A percentile compares a stretch with the other conserved stretches of the same genome.
Conservation (phyloP, 2,888 invertebrate genomes). For the Troilus luridus region DNA sequence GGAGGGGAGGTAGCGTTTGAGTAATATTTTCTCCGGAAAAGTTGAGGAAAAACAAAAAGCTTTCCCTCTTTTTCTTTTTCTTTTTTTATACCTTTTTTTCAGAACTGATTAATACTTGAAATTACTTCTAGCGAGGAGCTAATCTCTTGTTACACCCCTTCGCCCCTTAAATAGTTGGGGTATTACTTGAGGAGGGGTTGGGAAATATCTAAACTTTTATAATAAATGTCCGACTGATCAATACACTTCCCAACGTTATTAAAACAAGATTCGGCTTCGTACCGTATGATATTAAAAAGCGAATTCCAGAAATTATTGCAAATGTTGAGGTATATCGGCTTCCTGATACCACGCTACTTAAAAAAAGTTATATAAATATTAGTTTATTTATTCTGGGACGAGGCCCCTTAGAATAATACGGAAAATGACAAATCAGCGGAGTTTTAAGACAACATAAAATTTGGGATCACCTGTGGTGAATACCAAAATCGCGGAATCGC, state of each 20-base stretch:
- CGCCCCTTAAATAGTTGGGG: conserved; percentile 10
- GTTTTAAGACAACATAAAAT: no score
- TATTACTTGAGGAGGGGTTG: background rate
- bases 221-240: conserved; percentile 24
- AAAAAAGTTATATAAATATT: no score
- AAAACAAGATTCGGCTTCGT: background rate
- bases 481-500: no score
- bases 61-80: background rate
- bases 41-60: conserved; percentile 14
- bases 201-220: background rate
- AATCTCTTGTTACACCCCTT: background rate
- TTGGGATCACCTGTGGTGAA: no score
- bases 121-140: conserved; percentile 14
- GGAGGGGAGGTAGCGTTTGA: background rate
- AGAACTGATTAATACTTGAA: conserved; percentile 7
- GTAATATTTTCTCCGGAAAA: background rate
- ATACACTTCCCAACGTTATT: background rate
- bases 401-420: no score
- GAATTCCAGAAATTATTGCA: no score
- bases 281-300: background rate
- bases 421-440: no score
- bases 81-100: background rate
- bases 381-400: no score
- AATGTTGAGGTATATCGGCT: no score
- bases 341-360: no score